These are phyloP conservation scores for Myripristis murdjan DNA, from an alignment of 2,797 vertebrate genomes.

Conservation along the genomic window DNA sequence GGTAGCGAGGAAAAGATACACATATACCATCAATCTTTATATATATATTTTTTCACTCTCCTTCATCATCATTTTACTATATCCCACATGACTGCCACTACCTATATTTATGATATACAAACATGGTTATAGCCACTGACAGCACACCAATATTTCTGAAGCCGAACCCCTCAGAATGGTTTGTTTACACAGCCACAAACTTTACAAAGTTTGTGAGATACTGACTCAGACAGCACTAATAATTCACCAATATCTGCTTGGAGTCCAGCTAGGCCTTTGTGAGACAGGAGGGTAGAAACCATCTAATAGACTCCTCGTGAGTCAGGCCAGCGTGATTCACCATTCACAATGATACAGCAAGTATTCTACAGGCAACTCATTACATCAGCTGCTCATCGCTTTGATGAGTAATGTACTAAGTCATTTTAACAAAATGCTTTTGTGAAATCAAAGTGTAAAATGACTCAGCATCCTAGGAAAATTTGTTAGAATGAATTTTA, in stretches of 20 bases:
- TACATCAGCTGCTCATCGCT: too few relatives aligned
- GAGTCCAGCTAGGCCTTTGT: not conserved
- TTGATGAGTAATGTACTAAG: too few relatives aligned
- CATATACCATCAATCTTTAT: slow-evolving; percentile 33
- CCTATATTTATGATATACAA: not conserved
- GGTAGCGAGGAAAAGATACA: slow-evolving; percentile 1
- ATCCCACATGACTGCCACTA: not conserved
- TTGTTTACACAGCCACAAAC: not conserved
- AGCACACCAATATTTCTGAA: not conserved
- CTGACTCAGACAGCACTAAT: not conserved
- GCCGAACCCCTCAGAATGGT: not conserved
- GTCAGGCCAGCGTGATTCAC: too few relatives aligned
- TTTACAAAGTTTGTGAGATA: slow-evolving; percentile 9
- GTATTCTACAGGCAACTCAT: too few relatives aligned
- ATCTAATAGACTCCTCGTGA: too few relatives aligned
- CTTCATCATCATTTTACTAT: slow-evolving; percentile 13
- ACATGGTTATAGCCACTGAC: not conserved
- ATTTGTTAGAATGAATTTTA: too few relatives aligned
- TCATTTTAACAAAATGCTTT: too few relatives aligned
- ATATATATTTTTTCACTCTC: slow-evolving; percentile 10
- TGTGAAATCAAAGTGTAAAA: too few relatives aligned
- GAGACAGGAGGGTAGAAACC: too few relatives aligned
- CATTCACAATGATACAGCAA: too few relatives aligned
- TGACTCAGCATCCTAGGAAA: too few relatives aligned
- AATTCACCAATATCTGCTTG: slow-evolving; percentile 1